phyloP scores from a whole-genome alignment of 2,888 invertebrate species.

The Drosophila percnosoma region DNA sequence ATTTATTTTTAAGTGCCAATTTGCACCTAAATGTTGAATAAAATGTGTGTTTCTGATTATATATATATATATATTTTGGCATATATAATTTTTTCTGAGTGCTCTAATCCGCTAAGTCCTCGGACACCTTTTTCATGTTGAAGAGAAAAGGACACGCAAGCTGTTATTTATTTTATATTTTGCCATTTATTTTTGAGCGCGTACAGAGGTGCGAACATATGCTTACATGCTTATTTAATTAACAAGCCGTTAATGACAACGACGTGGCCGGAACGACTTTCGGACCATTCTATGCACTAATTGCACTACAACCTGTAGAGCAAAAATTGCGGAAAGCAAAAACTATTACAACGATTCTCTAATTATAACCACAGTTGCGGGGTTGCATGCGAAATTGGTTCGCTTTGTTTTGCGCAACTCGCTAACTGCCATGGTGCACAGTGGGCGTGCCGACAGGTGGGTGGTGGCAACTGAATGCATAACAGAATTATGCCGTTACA shows the following conservation, averaged over 20 bases:
- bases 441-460: slow-evolving; percentile 2
- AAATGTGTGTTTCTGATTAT: no score
- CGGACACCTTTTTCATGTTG: background rate
- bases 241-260: slow-evolving; percentile 60
- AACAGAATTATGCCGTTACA: slow-evolving; percentile 49
- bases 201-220: slow-evolving; percentile 22
- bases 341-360: slow-evolving; percentile 35
- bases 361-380: slow-evolving; percentile 17
- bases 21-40: background rate
- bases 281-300: slow-evolving; percentile 62
- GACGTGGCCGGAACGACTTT: slow-evolving; percentile 24
- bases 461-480: slow-evolving; percentile 23
- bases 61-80: no score
- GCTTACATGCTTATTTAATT: slow-evolving; percentile 67
- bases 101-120: background rate
- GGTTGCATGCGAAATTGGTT: slow-evolving; percentile 45
- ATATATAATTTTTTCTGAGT: background rate
- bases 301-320: slow-evolving; percentile 74
- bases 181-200: background rate
- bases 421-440: slow-evolving; percentile 6
- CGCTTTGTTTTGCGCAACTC: slow-evolving; percentile 31
- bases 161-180: background rate
- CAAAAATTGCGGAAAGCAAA: slow-evolving; percentile 35
- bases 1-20: background rate
- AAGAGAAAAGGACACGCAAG: slow-evolving; percentile 10